Percentiles rank a stretch among this genome's conserved stretches.
These are phyloP conservation scores for Mugil cephalus DNA, from an alignment of 2,113 vertebrate genomes.

Conservation along the genomic window DNA sequence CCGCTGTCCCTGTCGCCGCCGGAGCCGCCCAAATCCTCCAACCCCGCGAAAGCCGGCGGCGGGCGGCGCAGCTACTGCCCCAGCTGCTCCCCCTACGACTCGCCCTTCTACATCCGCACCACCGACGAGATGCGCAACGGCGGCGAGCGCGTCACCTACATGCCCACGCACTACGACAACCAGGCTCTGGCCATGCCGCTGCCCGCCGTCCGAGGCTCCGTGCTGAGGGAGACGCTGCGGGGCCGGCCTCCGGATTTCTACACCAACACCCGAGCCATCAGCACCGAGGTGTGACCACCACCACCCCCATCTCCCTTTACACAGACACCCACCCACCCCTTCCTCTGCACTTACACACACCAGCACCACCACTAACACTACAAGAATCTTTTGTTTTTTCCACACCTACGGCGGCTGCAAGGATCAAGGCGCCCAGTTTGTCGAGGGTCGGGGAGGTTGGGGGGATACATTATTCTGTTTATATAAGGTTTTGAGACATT, in stretches of 20 bases:
- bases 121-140: slow-evolving; percentile 92
- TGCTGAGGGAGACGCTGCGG: slow-evolving; percentile 83
- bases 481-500: not conserved
- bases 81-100: slow-evolving; percentile 90
- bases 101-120: slow-evolving; percentile 93
- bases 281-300: slow-evolving; percentile 90
- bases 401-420: slow-evolving; percentile 12
- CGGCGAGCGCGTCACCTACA: slow-evolving; percentile 88
- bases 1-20: slow-evolving; percentile 72
- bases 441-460: too few relatives aligned
- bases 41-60: slow-evolving; percentile 56
- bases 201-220: slow-evolving; percentile 85
- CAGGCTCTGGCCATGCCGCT: slow-evolving; percentile 85
- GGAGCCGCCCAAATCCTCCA: slow-evolving; percentile 72
- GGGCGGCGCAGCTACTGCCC: slow-evolving; percentile 85
- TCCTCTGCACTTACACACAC: slow-evolving; percentile 31
- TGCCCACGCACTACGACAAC: slow-evolving; percentile 89
- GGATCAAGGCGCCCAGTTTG: slow-evolving; percentile 5
- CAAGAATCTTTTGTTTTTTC: slow-evolving; percentile 6
- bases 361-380: slow-evolving; percentile 46
- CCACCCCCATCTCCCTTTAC: slow-evolving; percentile 1
- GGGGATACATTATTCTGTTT: slow-evolving; percentile 6
- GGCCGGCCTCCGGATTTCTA: slow-evolving; percentile 83
- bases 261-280: slow-evolving; percentile 91
- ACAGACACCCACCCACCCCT: slow-evolving; percentile 1